phyloP scores from a whole-genome alignment of 1,140 invertebrate genomes.

The Cotesia typhae region DNA sequence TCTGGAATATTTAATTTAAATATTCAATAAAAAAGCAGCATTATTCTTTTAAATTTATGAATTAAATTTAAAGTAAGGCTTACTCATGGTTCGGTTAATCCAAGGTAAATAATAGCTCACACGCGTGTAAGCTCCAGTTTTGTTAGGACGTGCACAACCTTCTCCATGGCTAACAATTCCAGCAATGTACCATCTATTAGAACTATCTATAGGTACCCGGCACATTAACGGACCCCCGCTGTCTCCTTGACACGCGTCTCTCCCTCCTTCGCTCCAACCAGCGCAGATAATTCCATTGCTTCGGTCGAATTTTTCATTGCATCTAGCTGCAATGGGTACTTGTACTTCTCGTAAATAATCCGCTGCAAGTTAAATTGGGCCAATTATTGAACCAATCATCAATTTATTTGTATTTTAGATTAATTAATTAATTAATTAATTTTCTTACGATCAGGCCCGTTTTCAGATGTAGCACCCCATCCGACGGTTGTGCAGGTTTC shows the following conservation, averaged over 20 bases:
- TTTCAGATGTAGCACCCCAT: slow-evolving; percentile 79
- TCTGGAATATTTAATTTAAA: slow-evolving; percentile 6
- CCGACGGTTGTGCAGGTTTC: slow-evolving; percentile 77
- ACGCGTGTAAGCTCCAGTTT: slow-evolving; percentile 85
- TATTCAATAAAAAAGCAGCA: not conserved
- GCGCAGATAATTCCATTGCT: slow-evolving; percentile 78
- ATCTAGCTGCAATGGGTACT: slow-evolving; percentile 71
- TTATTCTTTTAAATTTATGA: not conserved
- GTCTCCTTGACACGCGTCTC: slow-evolving; percentile 84
- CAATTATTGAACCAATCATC: not conserved
- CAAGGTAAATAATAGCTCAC: slow-evolving; percentile 78
- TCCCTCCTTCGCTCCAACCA: slow-evolving; percentile 75
- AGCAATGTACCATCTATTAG: slow-evolving; percentile 75
- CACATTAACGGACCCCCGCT: slow-evolving; percentile 83
- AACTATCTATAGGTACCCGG: slow-evolving; percentile 35
- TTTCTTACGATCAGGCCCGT: slow-evolving; percentile 77
- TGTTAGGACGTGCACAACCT: slow-evolving; percentile 78
- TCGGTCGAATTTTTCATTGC: slow-evolving; percentile 69
- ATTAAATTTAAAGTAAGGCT: slow-evolving; percentile 21
- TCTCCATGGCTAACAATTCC: slow-evolving; percentile 84
- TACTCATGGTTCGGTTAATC: slow-evolving; percentile 72
- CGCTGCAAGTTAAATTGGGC: slow-evolving; percentile 56
- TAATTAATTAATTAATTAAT: slow-evolving; percentile 6
- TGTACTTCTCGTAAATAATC: slow-evolving; percentile 77
- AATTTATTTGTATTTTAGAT: slow-evolving; percentile 3